Conservation (phyloP, 2,888 invertebrate species). For the Monopis laevigella region DNA sequence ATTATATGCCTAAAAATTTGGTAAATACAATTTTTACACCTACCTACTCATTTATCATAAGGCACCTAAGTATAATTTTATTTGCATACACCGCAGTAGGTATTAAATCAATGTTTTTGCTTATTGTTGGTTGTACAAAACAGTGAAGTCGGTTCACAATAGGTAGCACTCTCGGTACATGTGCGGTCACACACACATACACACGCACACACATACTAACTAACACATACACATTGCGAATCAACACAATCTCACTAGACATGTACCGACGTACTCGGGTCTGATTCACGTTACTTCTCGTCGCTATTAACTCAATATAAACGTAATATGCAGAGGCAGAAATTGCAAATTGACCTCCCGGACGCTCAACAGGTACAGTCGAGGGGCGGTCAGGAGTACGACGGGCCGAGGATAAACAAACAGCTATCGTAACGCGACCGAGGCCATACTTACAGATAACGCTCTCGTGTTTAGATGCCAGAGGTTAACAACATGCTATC, state of each 20-base stretch:
- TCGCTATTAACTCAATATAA: neutral
- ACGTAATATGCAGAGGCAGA: neutral
- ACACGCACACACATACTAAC: neutral
- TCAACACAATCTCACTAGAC: constrained; percentile 11
- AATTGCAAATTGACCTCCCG: constrained; percentile 6
- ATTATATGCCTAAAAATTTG: no score
- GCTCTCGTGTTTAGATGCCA: constrained; percentile 39
- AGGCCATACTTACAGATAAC: constrained; percentile 66
- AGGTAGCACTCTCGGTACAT: neutral
- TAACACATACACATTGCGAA: neutral
- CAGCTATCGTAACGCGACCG: constrained; percentile 53
- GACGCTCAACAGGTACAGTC: constrained; percentile 15
- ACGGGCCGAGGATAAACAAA: constrained; percentile 26
- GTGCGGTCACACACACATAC: constrained; percentile 1
- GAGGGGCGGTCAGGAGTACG: constrained; percentile 1
- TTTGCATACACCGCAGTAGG: no score
- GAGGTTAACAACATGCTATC: constrained; percentile 54
- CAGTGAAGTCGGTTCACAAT: constrained; percentile 1
- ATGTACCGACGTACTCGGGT: constrained; percentile 8
- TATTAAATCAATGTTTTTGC: no score
- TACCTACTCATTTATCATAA: no score
- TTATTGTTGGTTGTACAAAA: constrained; percentile 1
- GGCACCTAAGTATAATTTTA: no score
- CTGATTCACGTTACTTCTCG: constrained; percentile 10
- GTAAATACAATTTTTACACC: no score